A percentile compares a stretch with the other conserved stretches of the same genome.
Conservation (phyloP, 2,888 invertebrate species). For the Thalpophila matura region DNA sequence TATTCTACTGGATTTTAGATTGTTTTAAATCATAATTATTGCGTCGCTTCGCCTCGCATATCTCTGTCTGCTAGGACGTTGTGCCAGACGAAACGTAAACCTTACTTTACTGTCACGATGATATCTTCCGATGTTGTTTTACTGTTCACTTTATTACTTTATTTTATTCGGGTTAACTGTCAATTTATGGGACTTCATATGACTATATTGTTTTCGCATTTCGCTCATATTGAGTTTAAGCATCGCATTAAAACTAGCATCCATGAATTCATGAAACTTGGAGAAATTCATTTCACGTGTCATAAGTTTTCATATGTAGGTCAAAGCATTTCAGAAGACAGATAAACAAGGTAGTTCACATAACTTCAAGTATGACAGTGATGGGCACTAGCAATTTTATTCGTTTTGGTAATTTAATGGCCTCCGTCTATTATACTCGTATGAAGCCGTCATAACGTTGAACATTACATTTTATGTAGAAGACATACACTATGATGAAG, state of each 20-base stretch:
- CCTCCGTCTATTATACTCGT: neutral
- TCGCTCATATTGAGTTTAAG: slow-evolving; percentile 22
- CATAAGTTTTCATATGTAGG: slow-evolving; percentile 44
- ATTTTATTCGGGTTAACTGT: slow-evolving; percentile 58
- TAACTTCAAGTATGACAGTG: slow-evolving; percentile 23
- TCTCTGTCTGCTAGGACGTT: neutral
- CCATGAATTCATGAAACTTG: slow-evolving; percentile 31
- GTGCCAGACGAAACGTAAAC: slow-evolving; percentile 60
- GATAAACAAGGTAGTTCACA: slow-evolving; percentile 17
- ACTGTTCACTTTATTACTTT: slow-evolving; percentile 55
- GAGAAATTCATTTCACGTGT: slow-evolving; percentile 42
- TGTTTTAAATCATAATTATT: neutral
- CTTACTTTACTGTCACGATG: slow-evolving; percentile 57
- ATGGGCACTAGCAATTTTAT: slow-evolving; percentile 17
- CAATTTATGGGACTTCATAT: slow-evolving; percentile 45
- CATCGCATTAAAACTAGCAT: slow-evolving; percentile 37
- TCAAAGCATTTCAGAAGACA: slow-evolving; percentile 20
- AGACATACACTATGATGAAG: too few species aligned
- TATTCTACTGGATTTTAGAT: too few species aligned
- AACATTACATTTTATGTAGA: neutral
- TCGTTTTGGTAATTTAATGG: slow-evolving; percentile 1
- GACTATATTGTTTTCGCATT: slow-evolving; percentile 43
- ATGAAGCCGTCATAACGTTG: neutral
- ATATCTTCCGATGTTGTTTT: slow-evolving; percentile 55
- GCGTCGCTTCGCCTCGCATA: neutral